A percentile compares a stretch with the other conserved stretches of the same genome.
phyloP scores from a whole-genome alignment of 2,888 invertebrate species.

The Drosophila algonquin region DNA sequence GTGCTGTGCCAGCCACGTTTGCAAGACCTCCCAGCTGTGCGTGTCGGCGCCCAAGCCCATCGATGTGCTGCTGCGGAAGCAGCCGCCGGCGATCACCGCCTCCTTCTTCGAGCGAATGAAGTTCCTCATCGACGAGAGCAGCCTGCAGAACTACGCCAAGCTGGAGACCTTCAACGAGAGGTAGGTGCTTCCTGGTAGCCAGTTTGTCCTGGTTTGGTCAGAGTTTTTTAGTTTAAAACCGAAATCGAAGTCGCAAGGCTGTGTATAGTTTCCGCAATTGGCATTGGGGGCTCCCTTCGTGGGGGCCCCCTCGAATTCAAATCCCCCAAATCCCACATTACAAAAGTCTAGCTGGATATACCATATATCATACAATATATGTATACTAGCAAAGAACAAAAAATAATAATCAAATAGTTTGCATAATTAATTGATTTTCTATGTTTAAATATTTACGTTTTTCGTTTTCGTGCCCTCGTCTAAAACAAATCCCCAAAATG shows the following conservation, averaged over 20 bases:
- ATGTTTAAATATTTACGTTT: constrained; percentile 78
- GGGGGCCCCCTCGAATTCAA: constrained; percentile 10
- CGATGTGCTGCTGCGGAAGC: constrained; percentile 96
- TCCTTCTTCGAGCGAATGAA: constrained; percentile 99
- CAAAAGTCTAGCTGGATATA: constrained; percentile 64
- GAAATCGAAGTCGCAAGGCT: constrained; percentile 35
- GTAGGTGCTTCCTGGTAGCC: constrained; percentile 86
- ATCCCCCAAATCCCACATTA: constrained; percentile 38
- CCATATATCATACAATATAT: constrained; percentile 21
- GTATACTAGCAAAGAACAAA: constrained; percentile 41
- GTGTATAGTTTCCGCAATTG: constrained; percentile 66
- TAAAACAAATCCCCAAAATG: constrained; percentile 72
- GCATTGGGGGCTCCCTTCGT: constrained; percentile 28
- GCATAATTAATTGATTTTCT: constrained; percentile 78
- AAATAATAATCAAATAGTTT: constrained; percentile 78
- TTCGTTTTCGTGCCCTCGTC: constrained; percentile 84
- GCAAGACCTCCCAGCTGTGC: constrained; percentile 94
- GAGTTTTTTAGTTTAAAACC: constrained; percentile 7
- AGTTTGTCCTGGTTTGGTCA: constrained; percentile 39
- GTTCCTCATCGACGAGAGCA: constrained; percentile 98
- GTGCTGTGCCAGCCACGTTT: constrained; percentile 94
- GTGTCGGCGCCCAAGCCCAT: constrained; percentile 97
- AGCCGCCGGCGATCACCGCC: constrained; percentile 97
- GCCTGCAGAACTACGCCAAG: constrained; percentile 98
- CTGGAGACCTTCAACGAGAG: constrained; percentile 98